Evolutionary conservation across 1,140 invertebrate genomes (phyloP).

Genomic region (Ooceraea biroi): DNA sequence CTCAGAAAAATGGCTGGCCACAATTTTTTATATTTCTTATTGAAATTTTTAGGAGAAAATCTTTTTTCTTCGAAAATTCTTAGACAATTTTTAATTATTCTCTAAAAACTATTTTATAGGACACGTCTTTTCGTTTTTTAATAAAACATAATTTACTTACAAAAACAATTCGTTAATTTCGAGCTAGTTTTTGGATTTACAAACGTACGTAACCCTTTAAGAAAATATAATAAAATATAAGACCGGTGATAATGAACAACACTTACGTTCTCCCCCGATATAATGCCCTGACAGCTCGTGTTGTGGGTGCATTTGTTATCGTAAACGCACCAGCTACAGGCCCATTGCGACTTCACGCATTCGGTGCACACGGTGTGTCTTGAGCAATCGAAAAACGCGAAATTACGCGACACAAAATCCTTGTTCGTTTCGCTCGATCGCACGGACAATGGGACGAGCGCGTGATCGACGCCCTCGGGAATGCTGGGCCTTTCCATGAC

Average conservation of each 20-base stretch:
- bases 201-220: too few species aligned
- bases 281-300: conserved; percentile 93
- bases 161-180: too few species aligned
- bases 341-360: conserved; percentile 96
- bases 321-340: conserved; percentile 98
- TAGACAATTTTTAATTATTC: too few species aligned
- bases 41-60: too few species aligned
- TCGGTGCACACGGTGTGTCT: conserved; percentile 94
- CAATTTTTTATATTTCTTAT: too few species aligned
- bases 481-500: conserved; percentile 92
- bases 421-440: conserved; percentile 97
- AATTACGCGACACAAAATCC: conserved; percentile 97
- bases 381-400: conserved; percentile 97
- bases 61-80: too few species aligned
- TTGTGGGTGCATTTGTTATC: conserved; percentile 97
- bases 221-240: too few species aligned
- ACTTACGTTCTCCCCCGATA: conserved; percentile 93
- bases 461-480: conserved; percentile 93
- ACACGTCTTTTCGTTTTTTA: too few species aligned
- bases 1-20: too few species aligned
- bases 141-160: neutral
- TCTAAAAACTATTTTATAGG: too few species aligned
- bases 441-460: conserved; percentile 96
- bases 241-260: too few species aligned
- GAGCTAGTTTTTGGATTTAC: too few species aligned